Evolutionary conservation across 1,140 invertebrate species (phyloP), one percentile per base, ranked within the genome.

Genomic region (Adoxophyes honmai): DNA sequence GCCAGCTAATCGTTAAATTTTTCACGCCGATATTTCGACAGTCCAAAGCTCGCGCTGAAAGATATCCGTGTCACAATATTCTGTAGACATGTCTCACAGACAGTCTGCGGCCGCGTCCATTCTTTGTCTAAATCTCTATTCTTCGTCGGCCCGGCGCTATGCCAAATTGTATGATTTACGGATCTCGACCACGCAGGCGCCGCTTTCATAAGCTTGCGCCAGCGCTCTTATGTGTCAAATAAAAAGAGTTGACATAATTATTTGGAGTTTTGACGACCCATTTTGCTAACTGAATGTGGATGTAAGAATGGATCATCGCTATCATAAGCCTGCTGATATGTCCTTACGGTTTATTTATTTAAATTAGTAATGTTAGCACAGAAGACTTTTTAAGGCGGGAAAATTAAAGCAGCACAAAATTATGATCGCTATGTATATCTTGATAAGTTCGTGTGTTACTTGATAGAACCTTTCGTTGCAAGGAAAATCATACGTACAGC

Each of bases 141-240:
- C 75, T 75, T 72, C 78, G 69, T 55, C 61, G 15, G 18, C 36
- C 10, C 66, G 81, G 79, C 78, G 66, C 62, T 60, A 63, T 73
- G 81, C 78, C 79, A 85, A 81, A 78, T 75, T 73, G 57, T 76
- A 82, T 82, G 78, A 82, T 85, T 81, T 79, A 81, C 63, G 42
- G 71, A 70, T 57, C 60, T 56, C 59, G 66, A 58, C 59, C 36
- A 59, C 62, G 55, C 59, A 69, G 74, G 78, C 81, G 79, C 81
- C 79, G 78, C 72, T 73, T 67, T 73, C 68, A 69, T 73, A 70
- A 68, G 60, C 64, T 35, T 64, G 65, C 60, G 64, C 55, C 64
- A 57, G 59, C 69, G 63, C 57, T 73, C 72, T 68, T 64, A 39
- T 59, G 57, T 60, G 68, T 64, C 60, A 62, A 63, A 60, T 64